These are phyloP conservation scores for Apis florea DNA, from an alignment of 1,140 invertebrate species.

Conservation along the genomic window DNA sequence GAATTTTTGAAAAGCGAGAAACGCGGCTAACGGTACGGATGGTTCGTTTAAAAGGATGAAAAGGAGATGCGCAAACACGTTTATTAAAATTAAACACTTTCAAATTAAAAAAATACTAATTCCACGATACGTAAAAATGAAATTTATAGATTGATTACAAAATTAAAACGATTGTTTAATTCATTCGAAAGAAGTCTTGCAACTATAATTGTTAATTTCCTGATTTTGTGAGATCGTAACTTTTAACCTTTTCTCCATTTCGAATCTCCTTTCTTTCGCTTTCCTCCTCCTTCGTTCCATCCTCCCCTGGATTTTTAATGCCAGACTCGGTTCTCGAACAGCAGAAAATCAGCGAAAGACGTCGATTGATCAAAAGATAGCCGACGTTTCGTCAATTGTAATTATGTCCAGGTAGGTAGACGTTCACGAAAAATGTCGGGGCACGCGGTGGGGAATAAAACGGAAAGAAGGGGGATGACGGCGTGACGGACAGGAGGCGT, in stretches of 20 bases:
- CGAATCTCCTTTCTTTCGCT: too few species aligned
- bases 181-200: too few species aligned
- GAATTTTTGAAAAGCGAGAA: conserved; percentile 12
- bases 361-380: conserved; percentile 37
- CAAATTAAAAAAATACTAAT: too few species aligned
- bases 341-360: not conserved
- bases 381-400: conserved; percentile 73
- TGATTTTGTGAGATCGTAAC: too few species aligned
- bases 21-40: not conserved
- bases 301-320: too few species aligned
- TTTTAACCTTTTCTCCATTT: too few species aligned
- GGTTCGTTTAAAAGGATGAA: conserved; percentile 6
- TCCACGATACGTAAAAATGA: not conserved
- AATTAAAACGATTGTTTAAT: too few species aligned
- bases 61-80: not conserved
- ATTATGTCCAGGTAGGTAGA: conserved; percentile 69
- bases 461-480: conserved; percentile 71
- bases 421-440: conserved; percentile 76
- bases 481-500: conserved; percentile 78
- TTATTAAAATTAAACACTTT: not conserved
- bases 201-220: too few species aligned
- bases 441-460: conserved; percentile 81
- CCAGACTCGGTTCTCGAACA: not conserved
- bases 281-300: too few species aligned
- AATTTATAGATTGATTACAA: too few species aligned